phyloP scores from a whole-genome alignment of 2,113 vertebrate species.

The Thalassarche chlororhynchos region DNA sequence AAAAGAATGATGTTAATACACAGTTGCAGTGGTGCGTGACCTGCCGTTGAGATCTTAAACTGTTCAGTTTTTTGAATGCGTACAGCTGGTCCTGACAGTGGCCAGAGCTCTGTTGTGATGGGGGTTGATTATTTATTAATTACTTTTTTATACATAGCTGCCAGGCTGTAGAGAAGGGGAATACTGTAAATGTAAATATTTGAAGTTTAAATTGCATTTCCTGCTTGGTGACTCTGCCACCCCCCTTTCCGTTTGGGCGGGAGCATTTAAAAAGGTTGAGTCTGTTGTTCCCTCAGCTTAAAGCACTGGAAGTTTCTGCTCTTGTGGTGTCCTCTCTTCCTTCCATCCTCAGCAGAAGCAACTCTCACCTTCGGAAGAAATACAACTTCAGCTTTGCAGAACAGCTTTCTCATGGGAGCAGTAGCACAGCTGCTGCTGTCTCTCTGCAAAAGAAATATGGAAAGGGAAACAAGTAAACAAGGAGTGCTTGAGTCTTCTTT shows the following conservation, averaged over 20 bases:
- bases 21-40: neutral
- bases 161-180: neutral
- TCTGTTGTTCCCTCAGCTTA: neutral
- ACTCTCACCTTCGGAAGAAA: neutral
- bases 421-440: neutral
- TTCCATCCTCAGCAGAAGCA: neutral
- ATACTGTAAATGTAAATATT: neutral
- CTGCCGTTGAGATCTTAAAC: neutral
- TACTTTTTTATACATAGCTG: neutral
- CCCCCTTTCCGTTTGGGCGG: neutral
- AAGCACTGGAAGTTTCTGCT: neutral
- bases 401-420: neutral
- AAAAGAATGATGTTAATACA: neutral
- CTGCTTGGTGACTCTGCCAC: neutral
- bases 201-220: neutral
- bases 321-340: neutral
- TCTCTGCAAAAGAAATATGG: neutral
- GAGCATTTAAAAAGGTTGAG: neutral
- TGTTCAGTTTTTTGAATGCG: neutral
- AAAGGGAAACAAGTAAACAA: neutral
- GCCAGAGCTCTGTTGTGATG: neutral
- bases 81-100: neutral
- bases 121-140: neutral
- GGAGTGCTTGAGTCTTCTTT: neutral
- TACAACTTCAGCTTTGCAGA: neutral